Conservation (phyloP, 1,140 invertebrate genomes). For the Cydia pomonella region DNA sequence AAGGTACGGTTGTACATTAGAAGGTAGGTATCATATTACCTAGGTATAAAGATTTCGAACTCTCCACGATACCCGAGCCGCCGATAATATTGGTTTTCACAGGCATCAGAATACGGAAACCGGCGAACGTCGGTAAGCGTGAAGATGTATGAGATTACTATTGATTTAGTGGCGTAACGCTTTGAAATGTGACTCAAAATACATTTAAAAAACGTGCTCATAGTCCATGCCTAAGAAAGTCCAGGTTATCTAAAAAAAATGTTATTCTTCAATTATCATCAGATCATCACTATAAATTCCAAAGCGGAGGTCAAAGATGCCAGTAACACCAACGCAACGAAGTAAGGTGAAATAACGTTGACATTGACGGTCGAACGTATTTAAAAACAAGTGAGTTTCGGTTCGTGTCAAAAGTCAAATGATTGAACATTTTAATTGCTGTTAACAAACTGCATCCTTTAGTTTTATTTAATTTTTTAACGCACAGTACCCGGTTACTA, state of each 20-base stretch:
- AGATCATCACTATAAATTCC: too few relatives aligned
- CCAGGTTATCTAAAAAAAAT: background rate
- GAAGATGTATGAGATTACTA: conserved; percentile 67
- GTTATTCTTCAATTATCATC: background rate
- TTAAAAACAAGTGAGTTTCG: background rate
- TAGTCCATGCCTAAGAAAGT: background rate
- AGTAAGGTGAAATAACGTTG: too few relatives aligned
- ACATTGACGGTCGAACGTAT: too few relatives aligned
- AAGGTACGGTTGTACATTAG: background rate
- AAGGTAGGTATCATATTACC: conserved; percentile 9
- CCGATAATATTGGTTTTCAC: conserved; percentile 62
- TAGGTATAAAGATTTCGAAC: conserved; percentile 20
- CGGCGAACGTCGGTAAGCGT: conserved; percentile 46
- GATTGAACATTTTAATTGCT: background rate
- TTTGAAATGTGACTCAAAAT: conserved; percentile 57
- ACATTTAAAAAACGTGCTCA: background rate
- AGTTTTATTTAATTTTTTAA: background rate
- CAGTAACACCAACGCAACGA: too few relatives aligned
- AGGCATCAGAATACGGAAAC: conserved; percentile 53
- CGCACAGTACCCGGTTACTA: background rate
- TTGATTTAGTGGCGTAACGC: conserved; percentile 53
- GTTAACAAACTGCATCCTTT: background rate
- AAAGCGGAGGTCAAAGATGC: too few relatives aligned
- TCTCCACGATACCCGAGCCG: conserved; percentile 51
- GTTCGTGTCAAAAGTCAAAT: background rate